Percentiles rank a stretch among this genome's conserved stretches.
Evolutionary conservation across 2,888 invertebrate genomes (phyloP).

Genomic region (Trilocha varians): DNA sequence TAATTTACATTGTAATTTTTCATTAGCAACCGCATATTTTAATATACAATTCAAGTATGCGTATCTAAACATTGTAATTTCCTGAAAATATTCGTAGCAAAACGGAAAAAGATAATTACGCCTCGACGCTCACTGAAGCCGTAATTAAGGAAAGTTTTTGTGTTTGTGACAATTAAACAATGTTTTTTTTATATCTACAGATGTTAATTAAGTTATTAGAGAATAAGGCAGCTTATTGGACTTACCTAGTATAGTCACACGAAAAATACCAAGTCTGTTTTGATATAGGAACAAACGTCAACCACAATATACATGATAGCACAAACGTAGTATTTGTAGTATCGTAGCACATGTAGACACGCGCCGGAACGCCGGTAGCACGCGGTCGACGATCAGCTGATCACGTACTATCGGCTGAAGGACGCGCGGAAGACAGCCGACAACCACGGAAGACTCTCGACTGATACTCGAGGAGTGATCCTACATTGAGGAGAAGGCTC

Average conservation of each 20-base stretch:
- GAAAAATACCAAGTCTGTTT: conserved; percentile 27
- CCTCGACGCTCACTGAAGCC: not conserved
- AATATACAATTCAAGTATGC: not conserved
- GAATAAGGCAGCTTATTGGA: conserved; percentile 16
- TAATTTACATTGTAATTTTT: no score
- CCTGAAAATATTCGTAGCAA: not conserved
- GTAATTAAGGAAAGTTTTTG: not conserved
- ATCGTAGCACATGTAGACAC: conserved; percentile 50
- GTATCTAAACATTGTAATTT: not conserved
- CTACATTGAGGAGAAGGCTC: conserved; percentile 3
- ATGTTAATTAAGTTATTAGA: no score
- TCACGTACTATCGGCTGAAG: conserved; percentile 19
- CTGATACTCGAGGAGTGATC: not conserved
- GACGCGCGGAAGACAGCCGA: not conserved
- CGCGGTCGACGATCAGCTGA: conserved; percentile 54
- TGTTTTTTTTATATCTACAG: no score
- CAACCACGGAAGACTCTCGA: not conserved
- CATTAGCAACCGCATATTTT: not conserved
- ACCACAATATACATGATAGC: conserved; percentile 48
- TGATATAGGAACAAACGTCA: conserved; percentile 38
- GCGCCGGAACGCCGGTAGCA: conserved; percentile 33
- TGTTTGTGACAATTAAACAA: not conserved
- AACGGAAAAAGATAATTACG: not conserved
- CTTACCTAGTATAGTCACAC: conserved; percentile 36
- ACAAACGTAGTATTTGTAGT: conserved; percentile 56